phyloP scores from a whole-genome alignment of 2,888 invertebrate species.

The Himalopsyche kuldschensis region DNA sequence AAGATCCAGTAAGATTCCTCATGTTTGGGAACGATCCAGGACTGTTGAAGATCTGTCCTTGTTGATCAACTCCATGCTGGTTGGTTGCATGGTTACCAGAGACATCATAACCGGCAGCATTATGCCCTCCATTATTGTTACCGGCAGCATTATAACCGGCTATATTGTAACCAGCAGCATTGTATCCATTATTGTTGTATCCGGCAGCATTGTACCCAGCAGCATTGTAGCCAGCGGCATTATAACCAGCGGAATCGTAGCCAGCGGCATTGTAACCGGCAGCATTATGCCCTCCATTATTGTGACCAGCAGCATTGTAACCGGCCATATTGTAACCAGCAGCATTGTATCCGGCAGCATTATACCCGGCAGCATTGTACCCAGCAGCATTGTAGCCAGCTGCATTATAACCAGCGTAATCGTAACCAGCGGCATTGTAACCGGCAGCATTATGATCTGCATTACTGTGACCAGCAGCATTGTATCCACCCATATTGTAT shows the following conservation, averaged over 20 bases:
- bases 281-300: not conserved
- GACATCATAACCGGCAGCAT: not conserved
- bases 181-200: not conserved
- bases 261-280: not conserved
- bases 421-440: not conserved
- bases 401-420: not conserved
- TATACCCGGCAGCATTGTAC: not conserved
- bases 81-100: not conserved
- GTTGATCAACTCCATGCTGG: not conserved
- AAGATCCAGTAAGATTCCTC: conserved; percentile 29
- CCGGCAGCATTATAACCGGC: not conserved
- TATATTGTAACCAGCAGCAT: not conserved
- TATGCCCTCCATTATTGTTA: not conserved
- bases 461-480: not conserved
- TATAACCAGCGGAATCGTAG: not conserved
- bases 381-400: not conserved
- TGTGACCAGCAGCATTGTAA: not conserved
- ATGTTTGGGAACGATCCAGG: not conserved
- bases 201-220: not conserved
- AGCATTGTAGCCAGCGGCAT: not conserved
- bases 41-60: not conserved
- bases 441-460: not conserved
- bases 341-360: not conserved
- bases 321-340: not conserved
- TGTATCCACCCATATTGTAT: not conserved